phyloP scores from a whole-genome alignment of 2,797 vertebrate species.

The Euthynnus affinis region DNA sequence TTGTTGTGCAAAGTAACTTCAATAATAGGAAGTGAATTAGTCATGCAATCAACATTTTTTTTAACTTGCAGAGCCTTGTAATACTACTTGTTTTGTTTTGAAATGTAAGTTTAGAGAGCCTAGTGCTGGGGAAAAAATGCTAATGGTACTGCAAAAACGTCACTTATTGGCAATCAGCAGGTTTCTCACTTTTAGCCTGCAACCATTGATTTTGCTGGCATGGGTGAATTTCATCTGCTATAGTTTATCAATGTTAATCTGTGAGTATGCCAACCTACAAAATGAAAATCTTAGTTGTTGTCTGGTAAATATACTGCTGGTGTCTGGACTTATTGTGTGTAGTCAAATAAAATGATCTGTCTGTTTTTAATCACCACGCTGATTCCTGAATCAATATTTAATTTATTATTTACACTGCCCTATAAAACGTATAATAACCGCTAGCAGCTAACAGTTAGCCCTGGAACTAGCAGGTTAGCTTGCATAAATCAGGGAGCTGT shows the following conservation, averaged over 20 bases:
- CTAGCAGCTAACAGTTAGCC: too few relatives aligned
- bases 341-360: too few relatives aligned
- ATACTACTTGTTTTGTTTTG: neutral
- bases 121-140: too few relatives aligned
- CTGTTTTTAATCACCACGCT: too few relatives aligned
- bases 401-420: too few relatives aligned
- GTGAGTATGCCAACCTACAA: neutral
- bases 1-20: neutral
- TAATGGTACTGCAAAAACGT: neutral
- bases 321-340: neutral
- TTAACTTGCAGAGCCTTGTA: neutral
- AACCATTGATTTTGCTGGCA: neutral
- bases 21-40: neutral
- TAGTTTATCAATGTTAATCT: neutral
- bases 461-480: too few relatives aligned
- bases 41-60: conserved; percentile 8
- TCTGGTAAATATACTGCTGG: neutral
- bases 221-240: neutral
- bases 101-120: neutral
- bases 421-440: too few relatives aligned
- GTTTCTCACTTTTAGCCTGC: neutral
- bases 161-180: neutral
- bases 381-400: too few relatives aligned
- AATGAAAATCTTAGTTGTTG: neutral
- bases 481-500: too few relatives aligned